Conservation (phyloP, 2,113 vertebrate species). For the Pungitius pungitius region DNA sequence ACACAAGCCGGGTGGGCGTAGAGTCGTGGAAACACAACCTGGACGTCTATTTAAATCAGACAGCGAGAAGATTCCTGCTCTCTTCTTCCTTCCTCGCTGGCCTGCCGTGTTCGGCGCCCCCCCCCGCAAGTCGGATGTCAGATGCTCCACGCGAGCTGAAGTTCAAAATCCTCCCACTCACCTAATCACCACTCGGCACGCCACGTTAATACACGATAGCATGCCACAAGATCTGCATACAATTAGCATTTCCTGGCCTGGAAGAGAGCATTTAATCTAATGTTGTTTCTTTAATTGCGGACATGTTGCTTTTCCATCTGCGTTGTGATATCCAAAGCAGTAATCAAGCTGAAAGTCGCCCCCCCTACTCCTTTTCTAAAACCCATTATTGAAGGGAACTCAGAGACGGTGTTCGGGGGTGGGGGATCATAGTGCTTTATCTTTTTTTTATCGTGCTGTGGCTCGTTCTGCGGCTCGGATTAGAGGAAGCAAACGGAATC, state of each 20-base stretch:
- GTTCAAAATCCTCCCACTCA: conserved; percentile 61
- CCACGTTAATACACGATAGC: conserved; percentile 58
- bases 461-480: conserved; percentile 13
- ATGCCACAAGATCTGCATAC: conserved; percentile 60
- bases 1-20: background rate
- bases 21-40: background rate
- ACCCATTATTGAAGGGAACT: conserved; percentile 1
- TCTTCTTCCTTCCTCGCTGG: background rate
- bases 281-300: conserved; percentile 26
- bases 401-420: background rate
- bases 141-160: conserved; percentile 39
- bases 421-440: background rate
- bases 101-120: background rate
- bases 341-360: conserved; percentile 13
- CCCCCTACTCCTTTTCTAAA: conserved; percentile 11
- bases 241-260: conserved; percentile 54
- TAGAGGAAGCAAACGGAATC: background rate
- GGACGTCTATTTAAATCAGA: conserved; percentile 31
- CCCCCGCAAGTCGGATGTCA: conserved; percentile 40
- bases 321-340: conserved; percentile 16
- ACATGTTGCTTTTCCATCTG: conserved; percentile 34
- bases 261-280: conserved; percentile 37
- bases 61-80: background rate
- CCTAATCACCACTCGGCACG: conserved; percentile 55
- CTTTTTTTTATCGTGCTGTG: background rate